Evolutionary conservation across 2,113 vertebrate genomes (phyloP), one percentile per base, ranked within the genome.

Genomic region (Stigmatopora argus): DNA sequence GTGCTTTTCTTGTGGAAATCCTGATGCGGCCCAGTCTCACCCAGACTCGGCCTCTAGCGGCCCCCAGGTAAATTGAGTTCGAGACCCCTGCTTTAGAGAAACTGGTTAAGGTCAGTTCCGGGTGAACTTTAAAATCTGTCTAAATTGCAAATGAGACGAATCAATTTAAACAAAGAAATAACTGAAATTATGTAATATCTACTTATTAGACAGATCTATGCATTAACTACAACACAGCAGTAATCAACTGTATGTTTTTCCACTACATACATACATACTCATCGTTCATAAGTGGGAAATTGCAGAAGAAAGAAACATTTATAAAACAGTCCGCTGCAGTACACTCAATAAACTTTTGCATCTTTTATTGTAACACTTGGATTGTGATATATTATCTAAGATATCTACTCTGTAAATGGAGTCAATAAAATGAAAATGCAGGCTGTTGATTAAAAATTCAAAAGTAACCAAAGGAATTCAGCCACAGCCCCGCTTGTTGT

Each of bases 61-160:
- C n/a, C n/a, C n/a, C n/a, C n/a, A n/a, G n/a, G n/a, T n/a, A n/a
- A n/a, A n/a, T n/a, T n/a, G n/a, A n/a, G n/a, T n/a, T n/a, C n/a
- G n/a, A n/a, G n/a, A n/a, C n/a, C n/a, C n/a, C n/a, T n/a, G n/a
- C n/a, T n/a, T n/a, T n/a, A 34, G 44, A 55, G 46, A 46, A 73
- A 35, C 41, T 15, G 56, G 72, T 76, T 61, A 77, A 82, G 61
- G 59, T 44, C 31, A 23, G 44, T 19, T 75, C n/a, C 35, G 23
- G 52, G 15, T 12, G 10, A 72, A 64, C 57, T n/a, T 61, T 52
- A 69, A 70, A 64, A 70, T 55, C 52, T 51, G 8, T n/a, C 44
- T n/a, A 45, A 61, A 61, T 3, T 19, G 19, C 41, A 44, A 61
- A 7, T 47, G 18, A 61, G 69, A 57, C 18, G 65, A 70, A 64